Base-by-base conservation (phyloP, 2,888 invertebrate genomes). In the Cordilura impudica region DNA sequence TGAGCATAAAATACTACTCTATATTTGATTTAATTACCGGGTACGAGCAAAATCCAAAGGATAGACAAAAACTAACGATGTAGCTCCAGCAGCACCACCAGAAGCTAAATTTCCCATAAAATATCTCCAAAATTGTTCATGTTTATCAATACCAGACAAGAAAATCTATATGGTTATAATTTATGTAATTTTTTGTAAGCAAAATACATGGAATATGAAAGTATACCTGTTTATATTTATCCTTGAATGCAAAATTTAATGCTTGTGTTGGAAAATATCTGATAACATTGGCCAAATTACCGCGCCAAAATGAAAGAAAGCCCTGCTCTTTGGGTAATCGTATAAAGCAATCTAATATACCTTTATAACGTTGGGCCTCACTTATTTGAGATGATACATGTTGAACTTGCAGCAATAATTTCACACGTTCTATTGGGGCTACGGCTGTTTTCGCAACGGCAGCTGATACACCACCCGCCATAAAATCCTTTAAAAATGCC, bases 191-290 rank as follows among this genome's bases (percentile, higher is more conserved):
- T 26, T 14, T 0, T 1, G 14, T 2, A 8, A 8, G 4, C 10
- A 12, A 2, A 8, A 1, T 4, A 2, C 35, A 92, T 92, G 82
- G 0, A 23, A 12, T 29, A 29, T 8, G 29, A 8, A 1, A 29
- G 5, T 29, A 2, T 51, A 77, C 78, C 80, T 91, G 90, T 91
- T 97, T 96, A 90, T 96, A 96, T 85, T 96, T 93, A 90, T 97
- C 97, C 89, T 96, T 97, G 90, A 97, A 96, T 80, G 96, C 95
- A 89, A 97, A 97, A 91, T 97, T 97, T 70, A 97, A 91, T 12
- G 97, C 97, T 89, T 97, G 96, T 14, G 96, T 96, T 21, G 96
- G 96, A 91, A 97, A 97, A 89, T 96, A 97, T 87, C 97, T 91
- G 86, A 97, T 93, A 63, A 97, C 97, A 89, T 97, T 97, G 78